Percentiles rank a stretch among this genome's conserved stretches.
Evolutionary conservation across 2,888 invertebrate genomes (phyloP).

Genomic region (Tenthredo amoena): DNA sequence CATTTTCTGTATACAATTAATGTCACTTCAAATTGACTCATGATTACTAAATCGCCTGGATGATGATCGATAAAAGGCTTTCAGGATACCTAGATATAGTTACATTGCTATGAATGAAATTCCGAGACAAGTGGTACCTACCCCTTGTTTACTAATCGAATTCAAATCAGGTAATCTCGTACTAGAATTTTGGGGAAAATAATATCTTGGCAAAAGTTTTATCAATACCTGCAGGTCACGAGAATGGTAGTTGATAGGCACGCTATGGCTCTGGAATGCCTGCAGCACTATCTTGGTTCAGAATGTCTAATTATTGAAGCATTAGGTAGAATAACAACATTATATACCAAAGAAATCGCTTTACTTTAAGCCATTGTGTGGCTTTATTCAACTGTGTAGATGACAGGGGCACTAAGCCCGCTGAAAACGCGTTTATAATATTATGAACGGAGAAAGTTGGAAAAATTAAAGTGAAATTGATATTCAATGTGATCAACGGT

Average conservation of each 20-base stretch:
- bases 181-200: constrained; percentile 31
- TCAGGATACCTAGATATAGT: background rate
- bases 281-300: background rate
- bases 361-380: background rate
- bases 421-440: background rate
- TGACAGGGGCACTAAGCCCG: background rate
- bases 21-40: background rate
- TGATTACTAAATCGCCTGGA: background rate
- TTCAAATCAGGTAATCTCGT: background rate
- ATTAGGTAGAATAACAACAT: background rate
- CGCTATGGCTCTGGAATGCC: constrained; percentile 34
- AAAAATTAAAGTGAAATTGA: background rate
- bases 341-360: background rate
- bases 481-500: background rate
- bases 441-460: background rate
- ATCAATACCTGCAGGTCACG: constrained; percentile 45
- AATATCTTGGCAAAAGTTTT: constrained; percentile 42
- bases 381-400: background rate
- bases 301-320: constrained; percentile 19
- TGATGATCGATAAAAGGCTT: background rate
- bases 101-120: constrained; percentile 1
- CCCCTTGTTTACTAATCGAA: background rate
- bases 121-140: background rate
- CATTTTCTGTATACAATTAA: background rate
- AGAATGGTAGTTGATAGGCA: constrained; percentile 19